A percentile compares a stretch with the other conserved stretches of the same genome.
Conservation (phyloP, 2,797 vertebrate genomes). For the Sylvilagus floridanus region DNA sequence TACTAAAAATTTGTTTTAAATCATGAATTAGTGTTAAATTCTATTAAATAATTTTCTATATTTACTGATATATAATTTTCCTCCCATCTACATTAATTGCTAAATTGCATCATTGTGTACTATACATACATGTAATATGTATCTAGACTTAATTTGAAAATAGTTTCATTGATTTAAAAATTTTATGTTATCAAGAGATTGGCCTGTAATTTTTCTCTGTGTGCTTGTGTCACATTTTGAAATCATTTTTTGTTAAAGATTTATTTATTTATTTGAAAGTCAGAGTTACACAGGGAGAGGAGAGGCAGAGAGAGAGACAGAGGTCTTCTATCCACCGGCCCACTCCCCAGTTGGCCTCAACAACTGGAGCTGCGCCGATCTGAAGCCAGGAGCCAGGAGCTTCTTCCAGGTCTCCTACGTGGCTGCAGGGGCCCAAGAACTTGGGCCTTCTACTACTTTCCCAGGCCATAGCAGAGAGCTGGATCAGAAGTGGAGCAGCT, state of each 20-base stretch:
- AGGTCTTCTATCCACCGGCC: no score
- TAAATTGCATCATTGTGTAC: neutral
- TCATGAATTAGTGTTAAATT: neutral
- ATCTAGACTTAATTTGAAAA: neutral
- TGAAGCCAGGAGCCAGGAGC: no score
- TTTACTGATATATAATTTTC: neutral
- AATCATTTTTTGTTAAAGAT: neutral
- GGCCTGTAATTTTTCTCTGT: neutral
- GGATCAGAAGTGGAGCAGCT: no score
- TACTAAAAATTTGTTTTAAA: neutral
- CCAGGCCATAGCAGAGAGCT: no score
- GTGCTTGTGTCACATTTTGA: neutral
- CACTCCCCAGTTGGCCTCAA: no score
- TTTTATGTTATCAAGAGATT: neutral
- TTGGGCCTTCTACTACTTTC: no score
- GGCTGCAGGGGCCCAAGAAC: no score
- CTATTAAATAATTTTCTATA: constrained; percentile 2
- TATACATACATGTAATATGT: neutral
- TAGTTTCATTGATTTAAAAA: neutral
- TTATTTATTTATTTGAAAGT: no score
- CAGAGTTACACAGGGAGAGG: no score
- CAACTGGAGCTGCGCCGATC: no score
- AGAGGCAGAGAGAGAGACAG: no score
- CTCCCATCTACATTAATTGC: neutral
- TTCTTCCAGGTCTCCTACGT: no score